Evolutionary conservation across 2,113 vertebrate species (phyloP).

Genomic region (Cottus gobio): DNA sequence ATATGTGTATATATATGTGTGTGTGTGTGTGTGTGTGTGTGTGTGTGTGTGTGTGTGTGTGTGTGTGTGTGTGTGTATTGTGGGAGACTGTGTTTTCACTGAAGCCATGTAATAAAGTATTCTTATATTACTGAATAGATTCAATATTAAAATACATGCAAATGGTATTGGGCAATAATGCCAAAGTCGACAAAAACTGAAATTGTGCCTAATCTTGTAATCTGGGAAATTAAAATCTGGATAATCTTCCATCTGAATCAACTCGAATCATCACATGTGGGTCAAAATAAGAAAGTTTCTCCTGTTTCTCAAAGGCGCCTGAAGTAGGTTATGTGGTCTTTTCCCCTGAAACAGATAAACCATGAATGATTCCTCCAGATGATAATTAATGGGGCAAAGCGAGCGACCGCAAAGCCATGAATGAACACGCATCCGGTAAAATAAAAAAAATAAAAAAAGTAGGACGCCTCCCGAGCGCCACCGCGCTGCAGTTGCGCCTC

Average conservation of each 20-base stretch:
- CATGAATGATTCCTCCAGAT: conserved; percentile 65
- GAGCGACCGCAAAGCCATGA: conserved; percentile 53
- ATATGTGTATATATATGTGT: too few species aligned
- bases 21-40: too few species aligned
- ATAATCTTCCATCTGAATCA: not conserved
- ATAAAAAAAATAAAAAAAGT: conserved; percentile 8
- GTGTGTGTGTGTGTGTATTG: not conserved
- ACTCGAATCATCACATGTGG: too few species aligned
- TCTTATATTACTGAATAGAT: not conserved
- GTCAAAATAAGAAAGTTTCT: not conserved
- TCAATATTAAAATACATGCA: not conserved
- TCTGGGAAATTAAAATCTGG: not conserved
- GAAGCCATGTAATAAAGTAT: not conserved
- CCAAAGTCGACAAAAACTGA: not conserved
- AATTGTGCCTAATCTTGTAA: not conserved
- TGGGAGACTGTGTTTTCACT: not conserved
- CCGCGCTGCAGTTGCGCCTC: conserved; percentile 11
- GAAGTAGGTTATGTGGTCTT: not conserved
- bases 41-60: too few species aligned
- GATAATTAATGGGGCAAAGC: conserved; percentile 64
- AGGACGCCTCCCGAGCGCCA: conserved; percentile 20
- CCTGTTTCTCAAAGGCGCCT: not conserved
- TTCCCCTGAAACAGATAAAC: conserved; percentile 22
- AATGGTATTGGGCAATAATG: not conserved
- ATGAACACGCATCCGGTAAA: conserved; percentile 54